Base-by-base conservation (phyloP, 2,113 vertebrate genomes). In the Pituophis catenifer region DNA sequence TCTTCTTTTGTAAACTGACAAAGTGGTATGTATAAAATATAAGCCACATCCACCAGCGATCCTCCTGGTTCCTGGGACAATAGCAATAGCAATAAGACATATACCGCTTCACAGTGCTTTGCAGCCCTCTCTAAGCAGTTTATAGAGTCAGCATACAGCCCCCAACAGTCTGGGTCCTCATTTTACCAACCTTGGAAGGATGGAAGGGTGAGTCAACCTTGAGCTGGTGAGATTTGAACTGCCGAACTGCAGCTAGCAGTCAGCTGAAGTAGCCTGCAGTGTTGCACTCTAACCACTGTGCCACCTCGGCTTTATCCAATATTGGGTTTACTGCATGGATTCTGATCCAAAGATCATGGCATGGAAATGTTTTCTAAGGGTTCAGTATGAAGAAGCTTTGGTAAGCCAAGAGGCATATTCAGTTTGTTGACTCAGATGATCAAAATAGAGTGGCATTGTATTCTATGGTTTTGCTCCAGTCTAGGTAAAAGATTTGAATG, bases 1-100 rank as follows among this genome's bases (percentile, higher is more conserved):
- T 23, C 58, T 90, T 90, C n/a, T 33, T 92, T 81, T 93, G 59
- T 89, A 90, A 93, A 29, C 54, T 93, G 87, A 89, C 65, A 90
- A 85, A 89, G 90, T 93, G 29, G 75, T 91, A 92, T 92, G 88
- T 94, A 89, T 85, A 58, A 94, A 48, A 50, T 92, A 57, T 2
- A 33, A 26, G 44, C 90, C 93, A 81, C 0, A 0, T 0, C 15
- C 54, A 15, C 54, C 0, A 75, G 11, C 86, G n/a, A 12, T 55
- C 87, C 38, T 29, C 38, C 88, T 10, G 0, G 70, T 93, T 91
- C 38, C 58, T 89, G 87, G 1, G 90, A 92, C 50, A 90, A 26
- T 53, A 50, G 48, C 50, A 90, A 26, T 53, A 50, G 48, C 48
- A 50, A 50, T 50, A 50, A 50, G 48, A 50, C 48, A 50, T 50